Base-by-base conservation (phyloP, 30 jellyfish, hydroid and myxozoan species). In the Turritopsis dohrnii region DNA sequence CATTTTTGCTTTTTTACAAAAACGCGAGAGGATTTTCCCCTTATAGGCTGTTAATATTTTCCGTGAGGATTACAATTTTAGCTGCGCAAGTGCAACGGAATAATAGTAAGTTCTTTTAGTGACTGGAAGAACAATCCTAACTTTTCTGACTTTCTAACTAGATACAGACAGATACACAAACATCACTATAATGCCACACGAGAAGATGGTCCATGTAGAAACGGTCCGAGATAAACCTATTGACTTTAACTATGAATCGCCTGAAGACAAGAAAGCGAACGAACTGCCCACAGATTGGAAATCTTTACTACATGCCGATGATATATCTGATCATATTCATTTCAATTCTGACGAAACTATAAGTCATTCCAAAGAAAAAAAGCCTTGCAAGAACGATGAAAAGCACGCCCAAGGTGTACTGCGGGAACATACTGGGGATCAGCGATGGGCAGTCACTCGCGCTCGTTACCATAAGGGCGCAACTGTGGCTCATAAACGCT, bases 221-320 rank as follows among this genome's bases (percentile, higher is more conserved):
- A 16, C 30, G 28, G 22, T 69, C 0, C 31, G 30, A 7, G 77
- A 69, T 69, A 69, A 69, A 69, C 77, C 77, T n/a, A 69, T 69
- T 27, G 30, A 27, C 30, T 27, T 69, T 69, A 69, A 69, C 77
- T 69, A n/a, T 19, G 77, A 69, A n/a, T 27, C 22, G 19, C 31
- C 28, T 27, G 28, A 23, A 23, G 77, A n/a, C 77, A 69, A 16
- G 28, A 27, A 69, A 69, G 77, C 77, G 30, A 69, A 23, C 30
- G 30, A 69, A 69, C 17, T 69, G 30, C 77, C 77, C 9, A 69
- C 30, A n/a, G 77, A 69, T 27, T 69, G 77, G 77, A 69, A 69
- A 1, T 1, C 28, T 9, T 69, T 69, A 69, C 22, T 69, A 23
- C 77, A 69, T 69, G 77, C 77, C 30, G 77, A 69, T 69, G 77